These are phyloP conservation scores for Eutrigla gurnardus DNA, from an alignment of 2,797 vertebrate species.

Conservation along the genomic window DNA sequence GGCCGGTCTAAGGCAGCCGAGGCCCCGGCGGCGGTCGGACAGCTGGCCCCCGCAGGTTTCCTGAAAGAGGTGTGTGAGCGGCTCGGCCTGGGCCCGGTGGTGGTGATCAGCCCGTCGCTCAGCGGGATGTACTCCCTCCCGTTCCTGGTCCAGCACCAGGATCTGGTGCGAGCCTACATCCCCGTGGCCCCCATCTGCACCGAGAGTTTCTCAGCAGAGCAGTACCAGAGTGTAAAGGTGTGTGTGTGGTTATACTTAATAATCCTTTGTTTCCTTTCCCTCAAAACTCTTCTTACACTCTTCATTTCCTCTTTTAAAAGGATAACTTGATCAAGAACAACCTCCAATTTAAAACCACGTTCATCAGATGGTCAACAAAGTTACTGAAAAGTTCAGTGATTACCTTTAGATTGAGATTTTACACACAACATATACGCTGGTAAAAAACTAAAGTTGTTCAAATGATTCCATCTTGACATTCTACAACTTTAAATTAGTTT, in stretches of 20 bases:
- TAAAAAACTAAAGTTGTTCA: not conserved
- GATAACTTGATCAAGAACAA: slow-evolving; percentile 18
- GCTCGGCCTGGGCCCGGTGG: slow-evolving; percentile 84
- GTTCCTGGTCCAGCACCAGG: slow-evolving; percentile 87
- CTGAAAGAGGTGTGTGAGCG: slow-evolving; percentile 87
- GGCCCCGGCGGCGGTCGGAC: slow-evolving; percentile 84
- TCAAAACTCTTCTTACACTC: no score
- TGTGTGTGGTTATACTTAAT: not conserved
- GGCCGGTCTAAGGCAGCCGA: slow-evolving; percentile 87
- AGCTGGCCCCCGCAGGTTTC: slow-evolving; percentile 87
- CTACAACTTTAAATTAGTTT: not conserved
- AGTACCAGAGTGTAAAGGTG: slow-evolving; percentile 90
- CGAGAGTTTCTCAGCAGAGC: slow-evolving; percentile 87
- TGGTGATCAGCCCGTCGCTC: slow-evolving; percentile 94
- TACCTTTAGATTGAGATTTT: slow-evolving; percentile 10
- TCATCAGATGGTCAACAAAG: slow-evolving; percentile 12
- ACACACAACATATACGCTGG: not conserved
- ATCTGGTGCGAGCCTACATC: slow-evolving; percentile 88
- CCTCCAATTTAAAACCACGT: slow-evolving; percentile 6
- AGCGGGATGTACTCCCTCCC: slow-evolving; percentile 98
- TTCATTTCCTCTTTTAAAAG: slow-evolving; percentile 27
- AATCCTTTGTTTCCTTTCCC: slow-evolving; percentile 15
- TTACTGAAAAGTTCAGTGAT: not conserved
- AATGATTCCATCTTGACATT: not conserved
- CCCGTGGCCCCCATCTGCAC: slow-evolving; percentile 97